A percentile compares a stretch with the other conserved stretches of the same genome.
These are phyloP conservation scores for Dinothrombium tinctorium DNA, from an alignment of 1,140 invertebrate species.

Conservation along the genomic window DNA sequence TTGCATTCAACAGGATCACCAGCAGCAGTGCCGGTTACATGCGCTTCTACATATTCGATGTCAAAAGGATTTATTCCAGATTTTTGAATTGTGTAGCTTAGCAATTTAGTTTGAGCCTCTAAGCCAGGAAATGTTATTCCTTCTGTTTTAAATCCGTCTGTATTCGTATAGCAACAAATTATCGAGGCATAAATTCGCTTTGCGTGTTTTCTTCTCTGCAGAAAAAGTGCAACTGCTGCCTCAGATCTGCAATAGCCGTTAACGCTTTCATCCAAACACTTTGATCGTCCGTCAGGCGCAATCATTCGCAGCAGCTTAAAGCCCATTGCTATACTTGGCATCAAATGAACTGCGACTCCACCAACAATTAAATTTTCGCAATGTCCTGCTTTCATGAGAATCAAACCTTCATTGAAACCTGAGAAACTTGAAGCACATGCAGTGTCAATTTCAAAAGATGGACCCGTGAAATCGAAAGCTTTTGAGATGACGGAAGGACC, in stretches of 20 bases:
- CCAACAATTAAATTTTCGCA: conserved; percentile 10
- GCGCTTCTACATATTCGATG: conserved; percentile 23
- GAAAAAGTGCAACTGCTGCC: neutral
- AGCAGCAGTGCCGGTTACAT: conserved; percentile 21
- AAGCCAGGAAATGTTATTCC: conserved; percentile 16
- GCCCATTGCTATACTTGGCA: conserved; percentile 27
- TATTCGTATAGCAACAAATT: conserved; percentile 57
- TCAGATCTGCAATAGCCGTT: neutral
- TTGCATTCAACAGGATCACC: conserved; percentile 50
- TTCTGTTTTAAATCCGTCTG: conserved; percentile 57
- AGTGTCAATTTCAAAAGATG: too few relatives aligned
- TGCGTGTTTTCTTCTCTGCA: conserved; percentile 1
- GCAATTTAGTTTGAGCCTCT: conserved; percentile 17
- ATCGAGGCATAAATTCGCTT: conserved; percentile 27
- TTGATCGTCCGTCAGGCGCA: neutral
- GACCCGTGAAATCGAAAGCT: too few relatives aligned
- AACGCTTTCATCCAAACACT: neutral
- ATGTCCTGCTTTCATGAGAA: neutral
- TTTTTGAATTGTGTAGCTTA: conserved; percentile 20
- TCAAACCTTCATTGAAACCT: neutral
- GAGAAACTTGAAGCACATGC: neutral
- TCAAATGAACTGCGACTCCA: conserved; percentile 50
- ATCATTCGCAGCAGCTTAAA: neutral
- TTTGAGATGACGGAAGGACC: too few relatives aligned
- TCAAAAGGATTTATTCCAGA: conserved; percentile 19